Percentiles rank a stretch among this genome's conserved stretches.
These are phyloP conservation scores for Andrena marginata DNA, from an alignment of 2,888 invertebrate genomes.

Conservation along the genomic window DNA sequence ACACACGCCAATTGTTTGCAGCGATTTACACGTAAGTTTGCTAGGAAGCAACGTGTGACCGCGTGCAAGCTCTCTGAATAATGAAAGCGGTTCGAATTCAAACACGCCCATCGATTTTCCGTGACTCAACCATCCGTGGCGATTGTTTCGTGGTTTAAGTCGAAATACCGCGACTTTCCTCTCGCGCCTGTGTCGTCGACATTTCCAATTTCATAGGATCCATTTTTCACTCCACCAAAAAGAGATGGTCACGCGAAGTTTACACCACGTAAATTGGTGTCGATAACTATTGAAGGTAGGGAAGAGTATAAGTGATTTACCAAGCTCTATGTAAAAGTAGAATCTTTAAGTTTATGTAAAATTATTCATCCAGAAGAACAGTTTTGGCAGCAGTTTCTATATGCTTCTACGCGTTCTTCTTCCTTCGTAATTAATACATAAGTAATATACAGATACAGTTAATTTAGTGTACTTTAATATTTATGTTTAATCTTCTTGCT, in stretches of 20 bases:
- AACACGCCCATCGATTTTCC: constrained; percentile 55
- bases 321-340: no score
- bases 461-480: no score
- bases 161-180: constrained; percentile 16
- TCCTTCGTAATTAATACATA: no score
- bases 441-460: no score
- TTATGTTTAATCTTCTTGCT: no score
- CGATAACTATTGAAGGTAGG: not conserved
- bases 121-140: constrained; percentile 39
- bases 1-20: constrained; percentile 44
- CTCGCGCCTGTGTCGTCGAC: not conserved
- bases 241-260: not conserved
- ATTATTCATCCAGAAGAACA: no score
- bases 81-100: constrained; percentile 70
- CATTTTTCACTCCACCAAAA: not conserved
- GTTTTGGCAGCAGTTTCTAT: no score
- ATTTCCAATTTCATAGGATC: not conserved
- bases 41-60: constrained; percentile 58
- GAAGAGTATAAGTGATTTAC: not conserved
- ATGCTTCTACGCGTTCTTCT: no score
- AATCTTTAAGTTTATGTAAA: no score
- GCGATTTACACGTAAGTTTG: constrained; percentile 59
- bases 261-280: not conserved
- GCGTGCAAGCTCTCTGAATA: constrained; percentile 71
- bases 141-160: constrained; percentile 42